Evolutionary conservation across 1,140 invertebrate species (phyloP).

Genomic region (Yoshiicerus persimilis): DNA sequence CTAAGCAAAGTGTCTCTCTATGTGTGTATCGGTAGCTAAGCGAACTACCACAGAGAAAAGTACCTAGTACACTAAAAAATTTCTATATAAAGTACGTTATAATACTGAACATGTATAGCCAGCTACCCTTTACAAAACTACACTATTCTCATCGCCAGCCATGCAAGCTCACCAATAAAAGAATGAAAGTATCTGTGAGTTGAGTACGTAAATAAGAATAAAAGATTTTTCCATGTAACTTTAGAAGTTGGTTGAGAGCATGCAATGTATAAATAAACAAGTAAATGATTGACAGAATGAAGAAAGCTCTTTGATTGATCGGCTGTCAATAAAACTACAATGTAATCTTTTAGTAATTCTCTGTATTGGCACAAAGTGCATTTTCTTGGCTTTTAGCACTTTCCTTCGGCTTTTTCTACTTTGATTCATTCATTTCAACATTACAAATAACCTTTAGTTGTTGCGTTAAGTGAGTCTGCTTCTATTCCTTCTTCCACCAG

Average conservation of each 20-base stretch:
- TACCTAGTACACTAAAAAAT: neutral
- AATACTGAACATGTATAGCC: neutral
- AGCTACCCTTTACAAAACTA: neutral
- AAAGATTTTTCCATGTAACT: neutral
- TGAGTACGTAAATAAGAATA: neutral
- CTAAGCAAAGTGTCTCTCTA: neutral
- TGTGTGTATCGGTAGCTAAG: neutral
- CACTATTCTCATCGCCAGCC: neutral
- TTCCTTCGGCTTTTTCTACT: neutral
- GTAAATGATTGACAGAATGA: constrained; percentile 15
- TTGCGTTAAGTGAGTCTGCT: neutral
- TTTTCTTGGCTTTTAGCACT: constrained; percentile 10
- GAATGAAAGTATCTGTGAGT: neutral
- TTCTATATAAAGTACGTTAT: neutral
- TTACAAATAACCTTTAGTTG: constrained; percentile 6
- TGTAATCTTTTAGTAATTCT: constrained; percentile 19
- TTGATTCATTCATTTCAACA: neutral
- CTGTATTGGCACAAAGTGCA: constrained; percentile 11
- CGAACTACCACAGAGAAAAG: neutral
- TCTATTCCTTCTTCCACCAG: neutral
- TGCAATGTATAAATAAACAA: constrained; percentile 21
- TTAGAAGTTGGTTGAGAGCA: neutral
- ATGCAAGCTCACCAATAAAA: neutral
- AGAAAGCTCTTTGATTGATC: constrained; percentile 20
- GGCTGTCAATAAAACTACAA: constrained; percentile 19